Base-by-base conservation (phyloP, 2,113 vertebrate genomes). In the Lophura nycthemera region DNA sequence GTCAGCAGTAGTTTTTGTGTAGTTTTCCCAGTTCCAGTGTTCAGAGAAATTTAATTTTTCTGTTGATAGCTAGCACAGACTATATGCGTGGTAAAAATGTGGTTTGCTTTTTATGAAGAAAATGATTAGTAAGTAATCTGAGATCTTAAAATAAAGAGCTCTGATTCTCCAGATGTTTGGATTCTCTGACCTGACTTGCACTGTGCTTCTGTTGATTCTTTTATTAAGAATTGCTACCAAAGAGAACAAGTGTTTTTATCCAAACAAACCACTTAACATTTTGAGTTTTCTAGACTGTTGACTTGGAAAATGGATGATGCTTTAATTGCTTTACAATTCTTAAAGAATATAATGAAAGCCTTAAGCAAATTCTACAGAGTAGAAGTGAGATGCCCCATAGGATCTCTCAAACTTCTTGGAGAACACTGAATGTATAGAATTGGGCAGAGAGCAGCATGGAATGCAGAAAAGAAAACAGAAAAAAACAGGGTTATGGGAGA, bases 381-480 rank as follows among this genome's bases (percentile, higher is more conserved):
- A 56, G 32, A 48, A 79, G 14, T 38, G 54, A 83, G 17, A 64
- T 82, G 71, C 59, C 13, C 19, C 19, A 8, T 3, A 73, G 18
- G 11, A 69, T 88, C 56, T 77, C 4, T 32, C 34, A 60, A 4
- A 24, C 6, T 83, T 48, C 40, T 8, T 9, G 24, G 59, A 76
- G 80, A 89, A 54, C 32, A 38, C 7, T 5, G 36, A 40, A 40
- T 40, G 17, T 64, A 19, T 11, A 40, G 61, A 40, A 12, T 18
- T 6, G 24, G 10, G 16, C 0, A 2, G 29, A 16, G 4, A 45
- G 25, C 18, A 4, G 25, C 8, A 19, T 7, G 45, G 19, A 52
- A 16, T 42, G 30, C 40, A 72, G 30, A 11, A 75, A 21, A 64
- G 5, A 29, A 6, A 21, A 1, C 0, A 54, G 10, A 25, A 48